phyloP scores from a whole-genome alignment of 2,797 vertebrate genomes.

The Nyctalus aviator region DNA sequence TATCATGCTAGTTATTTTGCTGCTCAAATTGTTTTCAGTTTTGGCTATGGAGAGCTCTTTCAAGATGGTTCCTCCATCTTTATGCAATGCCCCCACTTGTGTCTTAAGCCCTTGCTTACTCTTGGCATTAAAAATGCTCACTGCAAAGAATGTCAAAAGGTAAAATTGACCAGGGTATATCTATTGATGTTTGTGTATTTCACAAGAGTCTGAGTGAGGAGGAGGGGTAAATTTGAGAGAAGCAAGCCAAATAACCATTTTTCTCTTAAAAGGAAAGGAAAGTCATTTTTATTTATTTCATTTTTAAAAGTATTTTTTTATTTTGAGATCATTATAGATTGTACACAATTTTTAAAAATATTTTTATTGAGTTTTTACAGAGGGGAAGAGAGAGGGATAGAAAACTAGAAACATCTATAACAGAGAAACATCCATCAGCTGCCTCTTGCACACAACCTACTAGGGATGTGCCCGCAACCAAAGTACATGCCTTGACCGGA shows the following conservation, averaged over 20 bases:
- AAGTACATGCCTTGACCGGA: too few species aligned
- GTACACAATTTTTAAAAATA: too few species aligned
- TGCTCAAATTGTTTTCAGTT: neutral
- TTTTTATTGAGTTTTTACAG: too few species aligned
- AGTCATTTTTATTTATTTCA: neutral
- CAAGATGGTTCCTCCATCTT: neutral
- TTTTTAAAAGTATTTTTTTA: too few species aligned
- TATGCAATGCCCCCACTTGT: neutral
- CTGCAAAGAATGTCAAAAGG: neutral
- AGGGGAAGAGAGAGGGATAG: too few species aligned
- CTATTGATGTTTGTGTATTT: neutral
- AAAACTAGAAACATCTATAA: too few species aligned
- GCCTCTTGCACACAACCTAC: too few species aligned
- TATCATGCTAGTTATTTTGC: neutral
- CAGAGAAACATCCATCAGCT: too few species aligned
- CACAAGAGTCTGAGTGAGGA: neutral
- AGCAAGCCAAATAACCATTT: neutral
- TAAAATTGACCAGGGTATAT: neutral
- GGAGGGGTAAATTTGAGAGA: neutral
- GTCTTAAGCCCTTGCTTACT: neutral
- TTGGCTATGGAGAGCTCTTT: neutral
- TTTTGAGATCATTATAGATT: too few species aligned
- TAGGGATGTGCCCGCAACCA: too few species aligned
- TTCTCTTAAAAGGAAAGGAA: conserved; percentile 12
- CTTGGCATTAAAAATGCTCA: neutral